Percentiles rank a stretch among this genome's conserved stretches.
Evolutionary conservation across 2,888 invertebrate species (phyloP).

Genomic region (Scelioninae gen. 2): DNA sequence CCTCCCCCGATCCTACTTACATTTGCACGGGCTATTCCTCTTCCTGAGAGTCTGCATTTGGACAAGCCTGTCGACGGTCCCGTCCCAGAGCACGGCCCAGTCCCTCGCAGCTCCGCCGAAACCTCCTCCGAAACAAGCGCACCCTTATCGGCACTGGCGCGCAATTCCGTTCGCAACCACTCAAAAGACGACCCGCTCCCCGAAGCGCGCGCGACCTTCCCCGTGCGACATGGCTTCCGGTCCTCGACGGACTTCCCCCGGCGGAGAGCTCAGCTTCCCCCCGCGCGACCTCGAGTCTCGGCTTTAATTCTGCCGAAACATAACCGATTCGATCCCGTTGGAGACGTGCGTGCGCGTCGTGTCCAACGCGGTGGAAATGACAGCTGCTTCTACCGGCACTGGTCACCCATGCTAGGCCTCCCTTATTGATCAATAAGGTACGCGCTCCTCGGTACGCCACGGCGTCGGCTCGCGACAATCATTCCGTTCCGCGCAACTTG

Average conservation of each 20-base stretch:
- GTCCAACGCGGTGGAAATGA: slow-evolving; percentile 71
- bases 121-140: slow-evolving; percentile 11
- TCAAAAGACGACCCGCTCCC: slow-evolving; percentile 18
- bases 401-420: slow-evolving; percentile 70
- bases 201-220: neutral
- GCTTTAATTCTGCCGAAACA: no score
- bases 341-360: slow-evolving; percentile 57
- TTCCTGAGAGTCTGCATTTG: slow-evolving; percentile 93
- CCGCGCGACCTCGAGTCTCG: neutral
- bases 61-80: slow-evolving; percentile 37
- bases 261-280: neutral
- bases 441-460: slow-evolving; percentile 70
- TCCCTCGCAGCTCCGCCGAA: slow-evolving; percentile 35
- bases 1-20: slow-evolving; percentile 80
- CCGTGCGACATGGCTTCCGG: slow-evolving; percentile 24
- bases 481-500: slow-evolving; percentile 5
- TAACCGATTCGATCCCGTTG: no score
- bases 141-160: slow-evolving; percentile 39
- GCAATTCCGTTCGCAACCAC: slow-evolving; percentile 44
- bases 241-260: no score
- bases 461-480: slow-evolving; percentile 61
- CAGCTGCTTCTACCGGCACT: slow-evolving; percentile 72
- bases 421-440: slow-evolving; percentile 74
- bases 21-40: slow-evolving; percentile 95
- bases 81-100: slow-evolving; percentile 35